Conservation (phyloP, 2,113 vertebrate species). For the Strix uralensis region DNA sequence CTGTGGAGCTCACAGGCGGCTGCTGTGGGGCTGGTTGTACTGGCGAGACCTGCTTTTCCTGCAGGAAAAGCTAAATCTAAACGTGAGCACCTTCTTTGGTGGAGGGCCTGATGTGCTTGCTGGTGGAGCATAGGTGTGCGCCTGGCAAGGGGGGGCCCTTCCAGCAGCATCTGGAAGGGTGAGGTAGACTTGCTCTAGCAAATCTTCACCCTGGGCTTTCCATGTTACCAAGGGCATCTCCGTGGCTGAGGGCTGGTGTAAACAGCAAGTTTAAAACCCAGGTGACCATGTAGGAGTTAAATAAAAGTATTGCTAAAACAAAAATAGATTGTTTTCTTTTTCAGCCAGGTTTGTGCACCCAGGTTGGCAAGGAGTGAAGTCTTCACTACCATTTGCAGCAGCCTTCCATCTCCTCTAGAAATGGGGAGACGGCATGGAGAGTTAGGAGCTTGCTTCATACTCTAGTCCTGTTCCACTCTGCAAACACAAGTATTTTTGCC, state of each 20-base stretch:
- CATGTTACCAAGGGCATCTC: not conserved
- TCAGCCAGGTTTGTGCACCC: not conserved
- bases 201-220: not conserved
- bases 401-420: not conserved
- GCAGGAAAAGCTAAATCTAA: not conserved
- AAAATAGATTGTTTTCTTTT: not conserved
- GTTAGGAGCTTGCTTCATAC: not conserved
- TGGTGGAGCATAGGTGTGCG: not conserved
- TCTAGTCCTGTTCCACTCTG: not conserved
- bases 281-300: not conserved
- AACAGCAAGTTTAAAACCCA: not conserved
- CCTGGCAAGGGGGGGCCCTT: not conserved
- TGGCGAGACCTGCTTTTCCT: constrained; percentile 49
- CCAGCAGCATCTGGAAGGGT: not conserved
- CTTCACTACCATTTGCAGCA: not conserved
- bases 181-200: not conserved
- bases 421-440: fast-evolving
- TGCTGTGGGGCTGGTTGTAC: not conserved
- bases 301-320: not conserved
- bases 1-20: fast-evolving
- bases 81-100: not conserved
- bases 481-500: not conserved
- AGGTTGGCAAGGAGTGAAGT: not conserved
- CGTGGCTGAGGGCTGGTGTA: fast-evolving
- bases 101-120: not conserved